Percentiles rank a stretch among this genome's conserved stretches.
phyloP scores from a whole-genome alignment of 2,888 invertebrate genomes.

The Acleris cristana region DNA sequence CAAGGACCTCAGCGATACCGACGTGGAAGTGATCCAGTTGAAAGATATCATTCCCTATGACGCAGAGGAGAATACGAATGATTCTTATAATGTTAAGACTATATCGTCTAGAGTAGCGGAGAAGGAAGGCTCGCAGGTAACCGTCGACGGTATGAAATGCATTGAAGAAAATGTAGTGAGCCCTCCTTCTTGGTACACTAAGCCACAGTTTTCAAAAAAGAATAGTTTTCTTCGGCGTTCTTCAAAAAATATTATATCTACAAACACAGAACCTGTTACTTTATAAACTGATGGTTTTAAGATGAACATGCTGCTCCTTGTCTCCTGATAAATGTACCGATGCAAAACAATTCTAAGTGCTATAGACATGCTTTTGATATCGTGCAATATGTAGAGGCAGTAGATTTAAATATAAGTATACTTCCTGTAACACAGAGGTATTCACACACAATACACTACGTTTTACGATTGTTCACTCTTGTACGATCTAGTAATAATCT shows the following conservation, averaged over 20 bases:
- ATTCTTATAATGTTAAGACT: conserved; percentile 53
- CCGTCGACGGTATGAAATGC: conserved; percentile 69
- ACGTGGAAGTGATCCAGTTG: conserved; percentile 82
- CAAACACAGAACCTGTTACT: conserved; percentile 52
- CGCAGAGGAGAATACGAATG: conserved; percentile 46
- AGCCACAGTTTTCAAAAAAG: conserved; percentile 80
- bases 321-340: not conserved
- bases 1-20: conserved; percentile 74
- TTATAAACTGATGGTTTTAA: conserved; percentile 34
- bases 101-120: conserved; percentile 65
- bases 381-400: too few species aligned
- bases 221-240: conserved; percentile 74
- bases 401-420: too few species aligned
- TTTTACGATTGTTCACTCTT: too few species aligned
- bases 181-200: conserved; percentile 81
- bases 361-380: too few species aligned
- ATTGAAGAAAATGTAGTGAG: conserved; percentile 66
- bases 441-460: too few species aligned
- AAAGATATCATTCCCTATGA: conserved; percentile 72
- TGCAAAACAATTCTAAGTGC: not conserved
- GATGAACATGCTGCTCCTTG: not conserved
- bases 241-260: conserved; percentile 59
- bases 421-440: too few species aligned
- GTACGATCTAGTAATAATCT: too few species aligned
- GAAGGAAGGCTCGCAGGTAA: conserved; percentile 58